Conservation (phyloP, 2,888 invertebrate genomes). For the Physocephala rufipes region DNA sequence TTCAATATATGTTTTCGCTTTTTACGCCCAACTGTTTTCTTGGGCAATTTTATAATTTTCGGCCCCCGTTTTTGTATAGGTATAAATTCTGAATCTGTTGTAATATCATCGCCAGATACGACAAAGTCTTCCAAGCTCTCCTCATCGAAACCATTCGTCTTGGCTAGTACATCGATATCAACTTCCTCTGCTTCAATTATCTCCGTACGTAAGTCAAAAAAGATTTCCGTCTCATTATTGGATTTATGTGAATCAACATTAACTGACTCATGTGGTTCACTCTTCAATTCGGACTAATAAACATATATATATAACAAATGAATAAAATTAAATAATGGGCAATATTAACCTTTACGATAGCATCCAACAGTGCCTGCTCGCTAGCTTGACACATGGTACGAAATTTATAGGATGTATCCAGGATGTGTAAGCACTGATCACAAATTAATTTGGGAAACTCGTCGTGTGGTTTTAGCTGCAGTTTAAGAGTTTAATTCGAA, state of each 20-base stretch:
- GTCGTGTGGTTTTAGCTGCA: slow-evolving; percentile 55
- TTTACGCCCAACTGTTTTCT: slow-evolving; percentile 2
- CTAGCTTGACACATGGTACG: slow-evolving; percentile 59
- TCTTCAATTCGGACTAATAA: slow-evolving; percentile 54
- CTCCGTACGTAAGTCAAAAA: slow-evolving; percentile 53
- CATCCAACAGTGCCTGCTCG: slow-evolving; percentile 56
- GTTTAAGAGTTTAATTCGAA: neutral
- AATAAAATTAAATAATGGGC: neutral
- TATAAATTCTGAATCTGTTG: slow-evolving; percentile 5
- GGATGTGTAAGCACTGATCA: slow-evolving; percentile 52
- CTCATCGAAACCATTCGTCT: slow-evolving; percentile 6
- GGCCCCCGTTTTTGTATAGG: neutral
- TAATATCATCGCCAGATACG: neutral
- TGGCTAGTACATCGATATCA: slow-evolving; percentile 48
- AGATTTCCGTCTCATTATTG: slow-evolving; percentile 41
- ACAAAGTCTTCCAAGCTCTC: neutral
- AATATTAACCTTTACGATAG: slow-evolving; percentile 54
- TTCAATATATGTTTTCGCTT: slow-evolving; percentile 16
- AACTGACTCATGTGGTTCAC: slow-evolving; percentile 50
- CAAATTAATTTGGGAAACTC: slow-evolving; percentile 62
- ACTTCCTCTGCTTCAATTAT: slow-evolving; percentile 57
- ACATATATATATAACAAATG: neutral
- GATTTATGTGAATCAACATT: slow-evolving; percentile 6
- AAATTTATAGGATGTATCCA: slow-evolving; percentile 57
- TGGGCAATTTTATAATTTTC: neutral